Conservation (phyloP, 2,113 vertebrate species). For the Malurus cyaneus region DNA sequence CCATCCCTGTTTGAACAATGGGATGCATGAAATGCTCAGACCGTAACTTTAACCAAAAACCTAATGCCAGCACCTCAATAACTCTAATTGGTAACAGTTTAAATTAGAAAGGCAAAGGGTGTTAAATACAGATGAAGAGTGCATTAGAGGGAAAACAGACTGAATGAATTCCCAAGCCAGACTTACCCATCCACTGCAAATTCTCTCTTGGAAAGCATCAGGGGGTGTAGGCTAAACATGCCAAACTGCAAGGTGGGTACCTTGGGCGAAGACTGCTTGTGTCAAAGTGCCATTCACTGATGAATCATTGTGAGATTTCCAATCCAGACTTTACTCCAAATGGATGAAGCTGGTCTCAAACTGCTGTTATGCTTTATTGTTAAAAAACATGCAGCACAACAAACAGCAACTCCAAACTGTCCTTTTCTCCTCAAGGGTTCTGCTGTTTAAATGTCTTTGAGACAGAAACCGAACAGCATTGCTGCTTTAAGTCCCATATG, state of each 20-base stretch:
- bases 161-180: background rate
- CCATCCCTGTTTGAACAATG: background rate
- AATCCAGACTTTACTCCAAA: background rate
- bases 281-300: background rate
- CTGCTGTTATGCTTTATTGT: background rate
- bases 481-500: background rate
- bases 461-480: background rate
- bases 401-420: background rate
- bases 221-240: background rate
- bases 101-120: background rate
- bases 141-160: background rate
- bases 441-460: accelerated
- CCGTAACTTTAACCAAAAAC: background rate
- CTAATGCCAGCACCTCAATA: background rate
- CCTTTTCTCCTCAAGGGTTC: background rate
- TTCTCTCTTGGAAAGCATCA: background rate
- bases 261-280: background rate
- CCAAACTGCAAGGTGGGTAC: background rate
- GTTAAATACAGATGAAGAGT: background rate
- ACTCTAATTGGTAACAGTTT: background rate
- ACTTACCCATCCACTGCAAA: background rate
- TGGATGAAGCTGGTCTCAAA: background rate
- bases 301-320: background rate
- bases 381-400: background rate
- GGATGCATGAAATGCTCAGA: slow-evolving; percentile 1